phyloP scores from a whole-genome alignment of 2,888 invertebrate species.

The Drosophila nr. medialis region DNA sequence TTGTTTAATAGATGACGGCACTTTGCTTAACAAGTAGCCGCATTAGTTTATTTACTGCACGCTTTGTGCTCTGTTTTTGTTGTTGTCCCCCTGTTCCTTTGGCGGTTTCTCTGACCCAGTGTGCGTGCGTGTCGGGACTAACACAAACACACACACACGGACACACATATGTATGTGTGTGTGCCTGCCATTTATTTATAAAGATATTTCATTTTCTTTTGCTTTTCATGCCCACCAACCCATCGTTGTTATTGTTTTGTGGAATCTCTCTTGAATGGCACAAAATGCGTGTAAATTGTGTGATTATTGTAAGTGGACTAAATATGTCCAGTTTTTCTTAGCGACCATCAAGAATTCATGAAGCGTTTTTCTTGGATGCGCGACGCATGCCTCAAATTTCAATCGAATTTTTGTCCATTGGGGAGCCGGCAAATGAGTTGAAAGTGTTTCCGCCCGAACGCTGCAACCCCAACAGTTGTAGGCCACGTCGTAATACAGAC shows the following conservation, averaged over 20 bases:
- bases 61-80: constrained; percentile 14
- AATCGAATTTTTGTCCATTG: constrained; percentile 38
- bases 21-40: constrained; percentile 79
- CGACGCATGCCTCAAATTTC: constrained; percentile 46
- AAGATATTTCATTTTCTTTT: constrained; percentile 54
- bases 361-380: constrained; percentile 33
- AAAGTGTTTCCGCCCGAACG: constrained; percentile 22
- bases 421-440: constrained; percentile 45
- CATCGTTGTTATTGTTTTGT: constrained; percentile 6
- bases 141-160: not conserved
- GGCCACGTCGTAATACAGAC: constrained; percentile 18
- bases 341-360: constrained; percentile 60
- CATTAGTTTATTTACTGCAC: constrained; percentile 78
- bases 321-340: constrained; percentile 36
- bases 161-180: constrained; percentile 9
- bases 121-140: constrained; percentile 31
- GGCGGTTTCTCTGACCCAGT: not conserved
- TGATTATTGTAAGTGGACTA: constrained; percentile 75
- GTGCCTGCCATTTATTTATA: constrained; percentile 68
- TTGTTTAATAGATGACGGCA: constrained; percentile 79
- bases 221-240: not conserved
- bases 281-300: constrained; percentile 77
- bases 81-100: constrained; percentile 2
- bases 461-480: constrained; percentile 4
- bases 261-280: constrained; percentile 37